These are phyloP conservation scores for Parazoanthus darwini DNA, from an alignment of 92 coral and sea anemone species.

Conservation along the genomic window DNA sequence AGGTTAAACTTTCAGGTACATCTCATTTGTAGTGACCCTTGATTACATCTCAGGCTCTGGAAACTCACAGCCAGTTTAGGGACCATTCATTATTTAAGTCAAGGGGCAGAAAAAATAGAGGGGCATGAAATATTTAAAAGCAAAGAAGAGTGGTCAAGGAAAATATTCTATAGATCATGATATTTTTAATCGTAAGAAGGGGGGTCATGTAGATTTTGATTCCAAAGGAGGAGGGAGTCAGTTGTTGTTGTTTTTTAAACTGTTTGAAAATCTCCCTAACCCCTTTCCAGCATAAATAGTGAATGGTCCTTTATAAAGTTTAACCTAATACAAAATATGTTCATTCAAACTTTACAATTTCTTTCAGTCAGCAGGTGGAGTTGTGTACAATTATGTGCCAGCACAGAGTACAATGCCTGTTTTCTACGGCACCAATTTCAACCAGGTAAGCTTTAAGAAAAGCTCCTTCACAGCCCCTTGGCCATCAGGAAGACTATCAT, in stretches of 20 bases:
- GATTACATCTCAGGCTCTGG: no score
- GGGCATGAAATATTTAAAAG: not conserved
- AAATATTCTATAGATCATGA: no score
- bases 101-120: no score
- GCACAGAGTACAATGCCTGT: constrained; percentile 29
- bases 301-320: not conserved
- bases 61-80: not conserved
- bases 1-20: no score
- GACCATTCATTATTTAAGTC: not conserved
- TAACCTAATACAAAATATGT: not conserved
- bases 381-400: constrained; percentile 23
- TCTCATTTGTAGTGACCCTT: no score
- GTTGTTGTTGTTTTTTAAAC: no score
- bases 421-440: constrained; percentile 19
- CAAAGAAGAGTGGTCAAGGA: not conserved
- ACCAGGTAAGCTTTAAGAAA: not conserved
- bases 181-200: no score
- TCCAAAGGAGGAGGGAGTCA: no score
- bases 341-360: not conserved
- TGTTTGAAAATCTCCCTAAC: no score
- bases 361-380: constrained; percentile 39
- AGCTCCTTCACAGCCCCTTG: not conserved
- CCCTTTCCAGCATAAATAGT: no score
- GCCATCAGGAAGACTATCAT: not conserved
- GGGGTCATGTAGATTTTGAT: no score